Evolutionary conservation across 2,113 vertebrate species (phyloP), one percentile per base, ranked within the genome.

Genomic region (Pedionomus torquatus): DNA sequence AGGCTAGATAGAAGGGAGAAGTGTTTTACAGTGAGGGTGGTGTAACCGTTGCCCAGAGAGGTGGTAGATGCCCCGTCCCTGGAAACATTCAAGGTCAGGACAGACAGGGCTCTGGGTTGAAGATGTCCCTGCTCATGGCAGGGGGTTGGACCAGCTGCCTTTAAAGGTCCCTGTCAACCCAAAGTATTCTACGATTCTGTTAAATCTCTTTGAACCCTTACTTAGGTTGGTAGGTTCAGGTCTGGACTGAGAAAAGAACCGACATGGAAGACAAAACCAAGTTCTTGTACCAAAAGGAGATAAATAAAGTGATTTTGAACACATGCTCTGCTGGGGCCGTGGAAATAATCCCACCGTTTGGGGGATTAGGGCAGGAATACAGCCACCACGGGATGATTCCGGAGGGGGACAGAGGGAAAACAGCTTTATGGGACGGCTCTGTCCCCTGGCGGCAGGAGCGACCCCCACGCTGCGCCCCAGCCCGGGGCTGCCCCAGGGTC

Each of bases 241-340:
- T 18, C 16, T 18, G 58, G 31, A 17, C 10, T 69, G 60, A 60
- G 35, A 51, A 33, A 75, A 75, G 19, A 72, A 37, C 28, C 23
- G 54, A 20, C 1, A 0, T 0, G 39, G 33, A 93, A 37, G 33
- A 55, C 18, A 30, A 65, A 26, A 35, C 23, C 8, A 33, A 43
- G 17, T 19, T 71, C 5, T 61, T 57, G 8, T 20, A 23, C 46
- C 55, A 49, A 35, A 77, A 54, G 11, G 18, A n/a, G 33, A 26
- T 26, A 54, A 51, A 48, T 1, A 0, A 2, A 71, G 8, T 14
- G 35, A 55, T 65, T 60, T 35, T 33, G 66, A 89, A 33, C 20
- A 10, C 7, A 2, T 0, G 2, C 31, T 25, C 19, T 31, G 17
- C 8, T 1, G 5, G 4, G 25, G 24, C 16, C 19, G 10, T 14